These are phyloP conservation scores for Spisula subtruncata DNA, from an alignment of 2,888 invertebrate species.

Conservation along the genomic window DNA sequence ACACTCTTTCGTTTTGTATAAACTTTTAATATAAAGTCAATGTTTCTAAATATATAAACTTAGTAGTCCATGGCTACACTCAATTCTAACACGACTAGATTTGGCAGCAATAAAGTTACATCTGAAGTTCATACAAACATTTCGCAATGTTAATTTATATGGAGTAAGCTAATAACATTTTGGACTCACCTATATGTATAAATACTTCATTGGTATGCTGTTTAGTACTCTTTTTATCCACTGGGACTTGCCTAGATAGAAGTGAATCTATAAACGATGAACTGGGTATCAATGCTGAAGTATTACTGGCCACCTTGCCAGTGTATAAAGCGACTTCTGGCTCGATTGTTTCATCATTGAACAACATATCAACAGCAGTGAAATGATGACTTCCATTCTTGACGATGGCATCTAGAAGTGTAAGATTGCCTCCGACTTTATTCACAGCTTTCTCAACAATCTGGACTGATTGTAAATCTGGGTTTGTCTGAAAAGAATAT, in stretches of 20 bases:
- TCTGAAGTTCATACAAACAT: too few species aligned
- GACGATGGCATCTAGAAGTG: slow-evolving; percentile 70
- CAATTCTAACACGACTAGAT: too few species aligned
- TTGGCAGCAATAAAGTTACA: too few species aligned
- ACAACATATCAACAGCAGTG: slow-evolving; percentile 25
- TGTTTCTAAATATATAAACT: too few species aligned
- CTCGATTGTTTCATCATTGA: neutral
- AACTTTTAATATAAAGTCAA: too few species aligned
- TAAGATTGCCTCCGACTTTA: slow-evolving; percentile 71
- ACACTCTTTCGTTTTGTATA: too few species aligned
- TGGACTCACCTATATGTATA: slow-evolving; percentile 19
- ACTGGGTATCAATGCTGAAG: slow-evolving; percentile 45
- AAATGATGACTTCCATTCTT: slow-evolving; percentile 60
- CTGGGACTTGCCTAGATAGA: neutral
- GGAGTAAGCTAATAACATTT: too few species aligned
- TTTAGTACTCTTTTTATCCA: neutral
- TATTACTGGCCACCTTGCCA: neutral
- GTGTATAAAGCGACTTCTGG: neutral
- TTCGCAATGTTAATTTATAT: too few species aligned
- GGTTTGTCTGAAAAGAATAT: slow-evolving; percentile 48
- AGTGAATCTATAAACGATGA: slow-evolving; percentile 40
- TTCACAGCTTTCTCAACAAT: slow-evolving; percentile 72
- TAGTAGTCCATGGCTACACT: too few species aligned
- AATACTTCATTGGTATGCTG: neutral
- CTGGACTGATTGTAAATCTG: slow-evolving; percentile 58